Evolutionary conservation across 2,113 vertebrate genomes (phyloP), one percentile per base, ranked within the genome.

Genomic region (Sterrhoptilus dennistouni): DNA sequence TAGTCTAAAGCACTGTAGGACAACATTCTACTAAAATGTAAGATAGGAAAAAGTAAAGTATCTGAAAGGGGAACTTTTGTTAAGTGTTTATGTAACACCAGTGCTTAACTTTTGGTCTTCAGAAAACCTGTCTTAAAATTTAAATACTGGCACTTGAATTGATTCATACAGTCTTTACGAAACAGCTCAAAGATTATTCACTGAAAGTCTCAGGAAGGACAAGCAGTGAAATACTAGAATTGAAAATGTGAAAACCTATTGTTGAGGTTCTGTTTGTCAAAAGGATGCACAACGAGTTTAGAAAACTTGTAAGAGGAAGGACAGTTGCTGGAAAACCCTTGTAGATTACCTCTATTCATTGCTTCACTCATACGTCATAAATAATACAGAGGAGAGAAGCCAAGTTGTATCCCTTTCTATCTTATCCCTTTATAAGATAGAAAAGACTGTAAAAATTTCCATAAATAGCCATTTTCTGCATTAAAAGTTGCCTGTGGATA

Each of bases 401-500:
- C 42, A 91, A 79, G 29, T 1, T 63, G 29, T 44, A 80, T 63
- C 52, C 70, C 33, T 49, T 83, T 40, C 54, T 68, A 47, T 54
- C n/a, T 61, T 20, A 63, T 63, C n/a, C 77, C 33, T 80, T 61
- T 52, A 17, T 59, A 83, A 91, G 61, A 47, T 5, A 91, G 53
- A 72, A 89, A 91, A 57, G 38, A 44, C 65, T 40, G 56, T 20
- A 83, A 88, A 79, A 24, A 54, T 90, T 92, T 92, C 95, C 92
- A 93, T 95, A 96, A 95, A 90, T 74, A 90, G 54, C 8, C 42
- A 66, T 79, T 94, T 95, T 94, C 63, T 83, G 47, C 59, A 64
- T 74, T 74, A 69, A 80, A 91, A 72, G 31, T 35, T 91, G 54
- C 47, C 66, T 87, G 35, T 19, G 18, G 59, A 90, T 45, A 92